Percentiles rank a stretch among this genome's conserved stretches.
Conservation (phyloP, 2,113 vertebrate species). For the Hemiprocne comata region DNA sequence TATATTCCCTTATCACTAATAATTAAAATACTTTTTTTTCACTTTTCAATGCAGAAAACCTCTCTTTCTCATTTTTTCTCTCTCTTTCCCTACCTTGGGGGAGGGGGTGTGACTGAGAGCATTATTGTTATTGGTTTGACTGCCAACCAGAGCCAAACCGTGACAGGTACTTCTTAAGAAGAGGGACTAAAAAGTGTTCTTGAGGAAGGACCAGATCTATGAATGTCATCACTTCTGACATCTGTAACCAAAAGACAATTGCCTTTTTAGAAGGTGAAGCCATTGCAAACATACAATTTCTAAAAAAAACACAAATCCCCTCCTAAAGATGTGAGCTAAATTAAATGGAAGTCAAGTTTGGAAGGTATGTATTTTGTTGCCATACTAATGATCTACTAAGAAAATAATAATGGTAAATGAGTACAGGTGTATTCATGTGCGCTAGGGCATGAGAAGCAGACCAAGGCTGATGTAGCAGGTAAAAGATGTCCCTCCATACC, state of each 20-base stretch:
- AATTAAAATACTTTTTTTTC: no score
- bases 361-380: not conserved
- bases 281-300: not conserved
- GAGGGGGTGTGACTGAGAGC: no score
- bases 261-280: not conserved
- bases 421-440: accelerated
- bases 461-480: not conserved
- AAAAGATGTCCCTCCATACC: accelerated
- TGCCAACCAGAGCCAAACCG: no score
- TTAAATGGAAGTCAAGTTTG: not conserved
- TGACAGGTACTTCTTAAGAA: not conserved
- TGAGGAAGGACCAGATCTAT: not conserved
- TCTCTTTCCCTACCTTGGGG: no score
- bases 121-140: no score
- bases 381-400: not conserved
- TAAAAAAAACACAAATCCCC: not conserved
- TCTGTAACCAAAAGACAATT: not conserved
- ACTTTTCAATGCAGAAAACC: no score
- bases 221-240: not conserved
- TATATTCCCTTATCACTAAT: no score
- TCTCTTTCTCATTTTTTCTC: no score
- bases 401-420: not conserved
- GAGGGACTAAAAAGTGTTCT: not conserved
- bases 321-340: not conserved
- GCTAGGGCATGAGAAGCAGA: not conserved